Conservation (phyloP, 2,888 invertebrate species). For the Pseudoips prasinana region DNA sequence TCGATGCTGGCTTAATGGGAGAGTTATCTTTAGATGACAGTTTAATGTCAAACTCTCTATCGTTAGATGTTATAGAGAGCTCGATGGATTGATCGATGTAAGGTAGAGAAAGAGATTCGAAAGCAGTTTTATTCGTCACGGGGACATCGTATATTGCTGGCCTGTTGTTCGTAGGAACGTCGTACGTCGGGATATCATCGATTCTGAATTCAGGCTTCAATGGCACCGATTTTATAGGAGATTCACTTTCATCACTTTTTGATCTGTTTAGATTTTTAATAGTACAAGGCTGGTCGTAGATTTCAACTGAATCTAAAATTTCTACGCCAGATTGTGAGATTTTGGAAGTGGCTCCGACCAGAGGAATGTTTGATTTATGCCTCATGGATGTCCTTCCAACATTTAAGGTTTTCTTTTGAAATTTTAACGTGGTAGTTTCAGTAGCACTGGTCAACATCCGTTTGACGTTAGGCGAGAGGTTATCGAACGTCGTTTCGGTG, state of each 20-base stretch:
- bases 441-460: conserved; percentile 82
- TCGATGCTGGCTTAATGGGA: conserved; percentile 53
- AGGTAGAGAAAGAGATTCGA: conserved; percentile 70
- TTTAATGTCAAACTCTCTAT: conserved; percentile 77
- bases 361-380: conserved; percentile 69
- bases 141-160: conserved; percentile 76
- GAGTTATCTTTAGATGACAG: conserved; percentile 67
- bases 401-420: conserved; percentile 63
- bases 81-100: conserved; percentile 77
- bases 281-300: conserved; percentile 66
- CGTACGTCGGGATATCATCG: conserved; percentile 63
- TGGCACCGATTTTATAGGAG: conserved; percentile 31
- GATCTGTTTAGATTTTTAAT: conserved; percentile 45
- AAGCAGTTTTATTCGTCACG: conserved; percentile 65
- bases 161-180: conserved; percentile 71
- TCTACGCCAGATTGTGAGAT: conserved; percentile 76
- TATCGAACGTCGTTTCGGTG: conserved; percentile 68
- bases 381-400: conserved; percentile 60
- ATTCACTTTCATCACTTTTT: conserved; percentile 44
- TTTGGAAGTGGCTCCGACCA: conserved; percentile 77
- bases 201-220: conserved; percentile 63
- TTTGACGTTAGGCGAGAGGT: conserved; percentile 83
- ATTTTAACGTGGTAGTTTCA: conserved; percentile 64
- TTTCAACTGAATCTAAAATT: conserved; percentile 70
- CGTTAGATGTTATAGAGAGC: conserved; percentile 71